These are phyloP conservation scores for Galeruca laticollis DNA, from an alignment of 2,888 invertebrate genomes.

Conservation along the genomic window DNA sequence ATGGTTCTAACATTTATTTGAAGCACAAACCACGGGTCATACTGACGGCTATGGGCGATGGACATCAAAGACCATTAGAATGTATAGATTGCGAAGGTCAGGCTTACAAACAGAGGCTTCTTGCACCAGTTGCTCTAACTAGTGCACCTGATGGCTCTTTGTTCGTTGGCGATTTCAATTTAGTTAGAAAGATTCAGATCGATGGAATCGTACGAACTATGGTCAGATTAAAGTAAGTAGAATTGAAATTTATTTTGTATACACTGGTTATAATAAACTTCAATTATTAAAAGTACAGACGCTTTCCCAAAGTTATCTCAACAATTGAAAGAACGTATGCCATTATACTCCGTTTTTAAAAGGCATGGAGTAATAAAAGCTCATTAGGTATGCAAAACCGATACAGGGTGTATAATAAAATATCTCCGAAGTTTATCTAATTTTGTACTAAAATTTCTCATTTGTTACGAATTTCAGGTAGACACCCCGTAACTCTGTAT, in stretches of 20 bases:
- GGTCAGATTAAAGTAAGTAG: slow-evolving; percentile 82
- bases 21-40: slow-evolving; percentile 93
- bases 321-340: too few relatives aligned
- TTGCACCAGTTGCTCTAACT: slow-evolving; percentile 94
- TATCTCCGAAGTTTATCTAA: too few relatives aligned
- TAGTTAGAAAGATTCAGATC: slow-evolving; percentile 87
- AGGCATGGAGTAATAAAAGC: too few relatives aligned
- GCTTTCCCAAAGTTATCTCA: too few relatives aligned
- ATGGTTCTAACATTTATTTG: slow-evolving; percentile 94
- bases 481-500: too few relatives aligned
- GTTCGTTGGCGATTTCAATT: slow-evolving; percentile 95
- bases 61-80: slow-evolving; percentile 87
- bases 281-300: neutral
- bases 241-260: slow-evolving; percentile 10
- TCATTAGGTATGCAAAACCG: too few relatives aligned
- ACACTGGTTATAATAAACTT: neutral
- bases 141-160: slow-evolving; percentile 93
- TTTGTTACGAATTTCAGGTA: too few relatives aligned
- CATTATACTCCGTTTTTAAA: too few relatives aligned
- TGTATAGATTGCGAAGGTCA: slow-evolving; percentile 86
- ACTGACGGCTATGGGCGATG: slow-evolving; percentile 91
- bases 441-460: too few relatives aligned
- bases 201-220: slow-evolving; percentile 86
- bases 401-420: too few relatives aligned
- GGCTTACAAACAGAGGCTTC: slow-evolving; percentile 82